Evolutionary conservation across 2,888 invertebrate species (phyloP).

Genomic region (Yponomeuta malinellus): DNA sequence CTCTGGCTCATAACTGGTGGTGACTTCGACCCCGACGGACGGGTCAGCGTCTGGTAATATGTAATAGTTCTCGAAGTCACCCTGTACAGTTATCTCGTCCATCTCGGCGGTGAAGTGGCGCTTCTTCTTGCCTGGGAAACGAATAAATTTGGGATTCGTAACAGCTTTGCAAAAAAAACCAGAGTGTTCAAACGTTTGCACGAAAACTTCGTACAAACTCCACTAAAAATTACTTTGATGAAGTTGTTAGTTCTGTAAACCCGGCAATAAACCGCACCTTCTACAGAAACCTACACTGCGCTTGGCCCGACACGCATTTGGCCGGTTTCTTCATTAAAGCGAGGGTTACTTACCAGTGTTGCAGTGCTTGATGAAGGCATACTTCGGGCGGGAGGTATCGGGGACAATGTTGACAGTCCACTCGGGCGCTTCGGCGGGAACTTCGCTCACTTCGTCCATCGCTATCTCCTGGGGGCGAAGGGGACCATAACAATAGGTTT

Average conservation of each 20-base stretch:
- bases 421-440: constrained; percentile 46
- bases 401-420: constrained; percentile 65
- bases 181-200: too few relatives aligned
- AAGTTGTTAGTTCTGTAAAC: too few relatives aligned
- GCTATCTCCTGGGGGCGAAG: constrained; percentile 39
- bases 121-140: constrained; percentile 46
- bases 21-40: constrained; percentile 58
- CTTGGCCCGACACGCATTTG: too few relatives aligned
- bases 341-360: constrained; percentile 30
- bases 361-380: constrained; percentile 65
- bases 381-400: constrained; percentile 53
- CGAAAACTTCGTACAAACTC: too few relatives aligned
- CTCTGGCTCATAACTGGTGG: constrained; percentile 62
- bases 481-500: too few relatives aligned
- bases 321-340: too few relatives aligned
- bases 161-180: too few relatives aligned
- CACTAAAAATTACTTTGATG: too few relatives aligned
- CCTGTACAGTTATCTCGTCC: constrained; percentile 59
- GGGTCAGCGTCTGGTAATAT: constrained; percentile 67
- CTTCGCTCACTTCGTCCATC: constrained; percentile 65
- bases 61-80: constrained; percentile 66
- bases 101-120: constrained; percentile 62
- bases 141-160: neutral
- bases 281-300: too few relatives aligned
- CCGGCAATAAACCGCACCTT: too few relatives aligned